Evolutionary conservation across 2,888 invertebrate species (phyloP).

Genomic region (Cheilosia impressa): DNA sequence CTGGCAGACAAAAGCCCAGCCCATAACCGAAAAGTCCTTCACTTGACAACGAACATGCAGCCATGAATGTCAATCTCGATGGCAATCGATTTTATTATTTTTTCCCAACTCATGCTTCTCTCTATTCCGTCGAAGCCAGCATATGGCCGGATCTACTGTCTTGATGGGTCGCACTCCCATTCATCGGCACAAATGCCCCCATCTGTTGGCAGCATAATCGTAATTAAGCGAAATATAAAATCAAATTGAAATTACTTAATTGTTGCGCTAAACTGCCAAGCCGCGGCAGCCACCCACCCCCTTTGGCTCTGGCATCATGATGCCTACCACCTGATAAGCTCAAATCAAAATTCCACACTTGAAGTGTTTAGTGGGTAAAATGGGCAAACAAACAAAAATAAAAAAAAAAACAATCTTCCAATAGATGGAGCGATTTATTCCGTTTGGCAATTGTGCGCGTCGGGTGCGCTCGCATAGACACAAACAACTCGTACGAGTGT

Average conservation of each 20-base stretch:
- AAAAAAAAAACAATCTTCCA: conserved; percentile 41
- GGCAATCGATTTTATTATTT: conserved; percentile 27
- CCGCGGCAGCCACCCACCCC: background rate
- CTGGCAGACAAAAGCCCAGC: conserved; percentile 27
- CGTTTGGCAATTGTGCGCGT: conserved; percentile 56
- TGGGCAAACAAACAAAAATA: conserved; percentile 36
- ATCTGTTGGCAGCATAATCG: background rate
- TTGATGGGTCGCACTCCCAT: conserved; percentile 8
- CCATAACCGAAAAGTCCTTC: conserved; percentile 35
- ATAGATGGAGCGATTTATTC: conserved; percentile 54
- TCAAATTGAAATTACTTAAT: conserved; percentile 65
- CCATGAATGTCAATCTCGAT: conserved; percentile 49
- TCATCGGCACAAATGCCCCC: background rate
- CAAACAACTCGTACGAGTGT: background rate
- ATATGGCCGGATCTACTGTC: background rate
- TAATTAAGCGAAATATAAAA: conserved; percentile 56
- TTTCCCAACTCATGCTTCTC: conserved; percentile 18
- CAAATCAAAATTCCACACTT: conserved; percentile 69
- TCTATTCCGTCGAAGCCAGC: background rate
- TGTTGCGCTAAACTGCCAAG: conserved; percentile 24
- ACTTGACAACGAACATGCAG: conserved; percentile 15
- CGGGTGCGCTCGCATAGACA: background rate
- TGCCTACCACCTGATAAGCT: conserved; percentile 65
- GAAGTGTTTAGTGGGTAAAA: conserved; percentile 54
- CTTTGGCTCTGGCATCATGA: conserved; percentile 26